These are phyloP conservation scores for Rapana venosa DNA, from an alignment of 2,888 invertebrate species.

Conservation along the genomic window DNA sequence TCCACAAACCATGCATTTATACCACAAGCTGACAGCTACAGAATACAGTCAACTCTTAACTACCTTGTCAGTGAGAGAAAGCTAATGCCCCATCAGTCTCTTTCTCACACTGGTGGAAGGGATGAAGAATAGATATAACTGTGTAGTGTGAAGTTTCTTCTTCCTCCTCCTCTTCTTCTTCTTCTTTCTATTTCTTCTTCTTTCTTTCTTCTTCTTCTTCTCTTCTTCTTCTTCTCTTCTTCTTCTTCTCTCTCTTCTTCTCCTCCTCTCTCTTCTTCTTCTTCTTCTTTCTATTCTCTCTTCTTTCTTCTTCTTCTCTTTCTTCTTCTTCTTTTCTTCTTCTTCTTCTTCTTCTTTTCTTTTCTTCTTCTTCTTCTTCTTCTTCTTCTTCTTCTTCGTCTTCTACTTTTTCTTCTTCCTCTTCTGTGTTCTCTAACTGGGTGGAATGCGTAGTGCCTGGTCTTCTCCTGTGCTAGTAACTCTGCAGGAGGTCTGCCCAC, in stretches of 20 bases:
- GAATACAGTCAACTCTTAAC: too few relatives aligned
- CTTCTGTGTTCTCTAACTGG: not conserved
- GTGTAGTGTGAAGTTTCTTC: too few relatives aligned
- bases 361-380: slow-evolving; percentile 13
- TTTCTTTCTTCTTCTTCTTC: not conserved
- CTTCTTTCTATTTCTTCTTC: slow-evolving; percentile 21
- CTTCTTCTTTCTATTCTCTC: not conserved
- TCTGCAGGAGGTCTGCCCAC: too few relatives aligned
- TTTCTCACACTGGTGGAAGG: too few relatives aligned
- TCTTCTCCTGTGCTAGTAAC: too few relatives aligned
- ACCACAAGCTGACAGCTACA: too few relatives aligned
- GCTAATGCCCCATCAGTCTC: too few relatives aligned
- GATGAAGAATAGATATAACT: too few relatives aligned
- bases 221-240: not conserved
- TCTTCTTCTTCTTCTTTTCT: not conserved
- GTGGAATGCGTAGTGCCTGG: not conserved
- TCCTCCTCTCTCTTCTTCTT: not conserved
- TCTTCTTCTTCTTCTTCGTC: not conserved
- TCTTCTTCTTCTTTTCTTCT: not conserved
- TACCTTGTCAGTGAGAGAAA: too few relatives aligned
- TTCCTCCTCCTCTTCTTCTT: slow-evolving; percentile 16
- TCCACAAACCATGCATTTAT: too few relatives aligned
- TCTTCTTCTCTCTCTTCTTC: not conserved
- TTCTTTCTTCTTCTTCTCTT: not conserved
- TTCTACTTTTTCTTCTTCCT: slow-evolving; percentile 27